A percentile compares a stretch with the other conserved stretches of the same genome.
These are phyloP conservation scores for Eupithecia insigniata DNA, from an alignment of 2,888 invertebrate genomes.

Conservation along the genomic window DNA sequence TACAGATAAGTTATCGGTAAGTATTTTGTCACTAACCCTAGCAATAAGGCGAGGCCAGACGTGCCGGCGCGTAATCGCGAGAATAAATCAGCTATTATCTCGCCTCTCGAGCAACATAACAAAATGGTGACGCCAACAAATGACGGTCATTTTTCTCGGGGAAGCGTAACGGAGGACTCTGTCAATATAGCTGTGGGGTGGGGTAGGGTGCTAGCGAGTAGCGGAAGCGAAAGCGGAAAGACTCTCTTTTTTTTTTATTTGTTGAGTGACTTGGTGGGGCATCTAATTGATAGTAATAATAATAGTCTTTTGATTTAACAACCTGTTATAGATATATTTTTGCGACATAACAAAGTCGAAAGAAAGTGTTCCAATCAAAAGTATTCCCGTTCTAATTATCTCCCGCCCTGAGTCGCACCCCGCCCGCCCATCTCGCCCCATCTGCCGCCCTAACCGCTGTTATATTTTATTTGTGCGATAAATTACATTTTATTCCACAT, in stretches of 20 bases:
- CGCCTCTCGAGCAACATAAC: conserved; percentile 81
- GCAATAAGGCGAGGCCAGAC: conserved; percentile 39
- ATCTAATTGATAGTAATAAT: no score
- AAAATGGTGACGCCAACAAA: conserved; percentile 82
- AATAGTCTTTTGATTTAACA: neutral
- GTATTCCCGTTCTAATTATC: no score
- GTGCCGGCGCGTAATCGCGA: conserved; percentile 66
- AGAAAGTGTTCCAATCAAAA: no score
- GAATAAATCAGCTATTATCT: conserved; percentile 83
- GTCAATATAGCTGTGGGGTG: conserved; percentile 76
- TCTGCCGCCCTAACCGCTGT: conserved; percentile 83
- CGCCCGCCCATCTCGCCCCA: conserved; percentile 67
- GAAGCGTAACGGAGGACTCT: conserved; percentile 78
- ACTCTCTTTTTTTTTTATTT: no score
- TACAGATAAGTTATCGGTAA: conserved; percentile 25
- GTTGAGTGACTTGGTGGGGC: neutral
- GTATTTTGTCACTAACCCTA: conserved; percentile 37
- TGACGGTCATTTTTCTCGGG: conserved; percentile 81
- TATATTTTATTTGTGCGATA: conserved; percentile 84
- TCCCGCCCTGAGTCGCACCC: conserved; percentile 42
- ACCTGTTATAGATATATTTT: no score
- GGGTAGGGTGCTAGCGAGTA: conserved; percentile 39
- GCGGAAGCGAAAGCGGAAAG: conserved; percentile 38
- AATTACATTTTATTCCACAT: conserved; percentile 85
- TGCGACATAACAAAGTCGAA: no score